Base-by-base conservation (phyloP, 2,888 invertebrate species). In the Athalia cordata region DNA sequence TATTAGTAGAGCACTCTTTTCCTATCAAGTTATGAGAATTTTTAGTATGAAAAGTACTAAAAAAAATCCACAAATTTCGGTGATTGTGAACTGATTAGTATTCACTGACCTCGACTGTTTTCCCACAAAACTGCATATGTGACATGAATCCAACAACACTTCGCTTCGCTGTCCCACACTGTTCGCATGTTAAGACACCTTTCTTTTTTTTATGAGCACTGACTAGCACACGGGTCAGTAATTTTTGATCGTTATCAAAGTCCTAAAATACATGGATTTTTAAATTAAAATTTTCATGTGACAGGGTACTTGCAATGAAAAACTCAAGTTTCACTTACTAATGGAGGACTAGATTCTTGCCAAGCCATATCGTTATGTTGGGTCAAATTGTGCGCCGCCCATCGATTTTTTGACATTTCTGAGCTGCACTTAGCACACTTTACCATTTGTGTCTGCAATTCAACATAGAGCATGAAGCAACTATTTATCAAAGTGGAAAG, bases 91-190 rank as follows among this genome's bases (percentile, higher is more conserved):
- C 67, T 15, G 13, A 7, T 13, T 7, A 67, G n/a, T 50, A 49
- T 74, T 43, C 45, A 81, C 82, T 81, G 85, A 93, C 93, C 89
- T 92, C 91, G 15, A 91, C 91, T 5, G 91, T 86, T 88, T 93
- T 93, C 15, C 93, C 93, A 84, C 95, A 95, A 74, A 91, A 91
- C 68, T 92, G 87, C 67, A 93, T 87, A 85, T 95, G 95, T 0
- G 94, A 93, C 78, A 93, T 90, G 82, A 93, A 94, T 45, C 95
- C 95, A 50, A 91, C 84, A 3, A 90, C 91, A 3, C 86, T 93
- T 89, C 65, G 88, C 84, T 87, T 89, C 8, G 68, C 3, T 13
- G 43, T 81, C 0, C 90, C 91, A 85, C 94, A 95, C 76, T 86
- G 87, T 80, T 92, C 92, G 85, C 94, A 95, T 66, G 85, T 86